Percentiles rank a stretch among this genome's conserved stretches.
These are phyloP conservation scores for Tetranychus truncatus DNA, from an alignment of 2,888 invertebrate species.

Conservation along the genomic window DNA sequence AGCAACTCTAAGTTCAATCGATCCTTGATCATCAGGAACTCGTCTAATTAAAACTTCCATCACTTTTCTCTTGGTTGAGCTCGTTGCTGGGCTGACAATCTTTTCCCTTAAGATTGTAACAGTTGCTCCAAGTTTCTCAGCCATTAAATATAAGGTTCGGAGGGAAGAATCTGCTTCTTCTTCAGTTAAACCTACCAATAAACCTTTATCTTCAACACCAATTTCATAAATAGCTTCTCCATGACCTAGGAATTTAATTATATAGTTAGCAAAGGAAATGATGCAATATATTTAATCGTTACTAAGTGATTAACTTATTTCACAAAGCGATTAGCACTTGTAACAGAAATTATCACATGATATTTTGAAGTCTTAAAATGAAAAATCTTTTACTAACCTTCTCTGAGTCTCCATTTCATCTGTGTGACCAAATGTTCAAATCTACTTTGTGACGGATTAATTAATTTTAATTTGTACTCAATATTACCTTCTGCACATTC, in stretches of 20 bases:
- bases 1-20: constrained; percentile 71
- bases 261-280: not conserved
- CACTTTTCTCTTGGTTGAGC: constrained; percentile 19
- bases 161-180: constrained; percentile 71
- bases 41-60: constrained; percentile 68
- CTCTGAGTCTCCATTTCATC: constrained; percentile 89
- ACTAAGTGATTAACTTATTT: too few relatives aligned
- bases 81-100: constrained; percentile 30
- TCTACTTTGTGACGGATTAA: constrained; percentile 70
- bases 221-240: constrained; percentile 96
- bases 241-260: constrained; percentile 40
- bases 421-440: constrained; percentile 94
- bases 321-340: not conserved
- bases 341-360: not conserved
- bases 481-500: constrained; percentile 86
- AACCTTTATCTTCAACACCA: constrained; percentile 53
- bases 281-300: not conserved
- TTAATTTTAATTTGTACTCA: constrained; percentile 84
- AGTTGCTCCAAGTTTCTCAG: constrained; percentile 56
- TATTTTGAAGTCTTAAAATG: not conserved
- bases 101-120: constrained; percentile 54
- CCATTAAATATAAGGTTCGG: constrained; percentile 69
- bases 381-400: constrained; percentile 37
- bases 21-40: constrained; percentile 64
- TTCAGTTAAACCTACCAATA: constrained; percentile 49